Evolutionary conservation across 2,113 vertebrate species (phyloP).

Genomic region (Cettia cetti): DNA sequence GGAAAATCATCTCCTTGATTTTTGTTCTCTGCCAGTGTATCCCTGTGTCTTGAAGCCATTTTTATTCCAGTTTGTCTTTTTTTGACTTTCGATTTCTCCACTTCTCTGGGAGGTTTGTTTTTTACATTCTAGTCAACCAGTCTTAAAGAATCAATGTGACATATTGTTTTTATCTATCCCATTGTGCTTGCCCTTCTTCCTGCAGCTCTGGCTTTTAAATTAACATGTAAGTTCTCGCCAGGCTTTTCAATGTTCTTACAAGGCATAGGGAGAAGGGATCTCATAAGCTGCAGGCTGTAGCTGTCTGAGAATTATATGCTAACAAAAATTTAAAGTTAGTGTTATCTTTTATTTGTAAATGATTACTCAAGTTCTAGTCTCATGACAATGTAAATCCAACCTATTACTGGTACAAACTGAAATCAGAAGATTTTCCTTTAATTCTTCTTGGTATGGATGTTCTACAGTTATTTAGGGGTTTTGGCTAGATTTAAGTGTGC

Average conservation of each 20-base stretch:
- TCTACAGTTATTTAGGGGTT: not conserved
- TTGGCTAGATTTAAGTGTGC: not conserved
- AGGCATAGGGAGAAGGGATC: not conserved
- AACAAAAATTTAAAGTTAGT: not conserved
- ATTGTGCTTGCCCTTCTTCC: not conserved
- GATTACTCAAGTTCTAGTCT: not conserved
- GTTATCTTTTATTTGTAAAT: not conserved
- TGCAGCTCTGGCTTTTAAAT: slow-evolving; percentile 10
- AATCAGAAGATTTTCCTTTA: not conserved
- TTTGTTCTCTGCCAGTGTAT: not conserved
- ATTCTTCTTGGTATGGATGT: not conserved
- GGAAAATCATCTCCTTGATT: not conserved
- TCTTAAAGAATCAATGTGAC: slow-evolving; percentile 15
- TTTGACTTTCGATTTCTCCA: not conserved
- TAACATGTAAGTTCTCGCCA: not conserved
- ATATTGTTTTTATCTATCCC: not conserved
- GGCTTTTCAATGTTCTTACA: not conserved
- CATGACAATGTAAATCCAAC: not conserved
- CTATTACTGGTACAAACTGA: not conserved
- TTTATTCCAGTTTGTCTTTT: not conserved
- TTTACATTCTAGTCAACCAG: not conserved
- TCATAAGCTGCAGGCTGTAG: not conserved
- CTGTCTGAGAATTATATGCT: not conserved
- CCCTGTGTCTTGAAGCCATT: not conserved
- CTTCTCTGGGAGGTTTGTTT: not conserved